These are phyloP conservation scores for Drosophila busckii DNA, from an alignment of 1,140 invertebrate genomes.

Conservation along the genomic window DNA sequence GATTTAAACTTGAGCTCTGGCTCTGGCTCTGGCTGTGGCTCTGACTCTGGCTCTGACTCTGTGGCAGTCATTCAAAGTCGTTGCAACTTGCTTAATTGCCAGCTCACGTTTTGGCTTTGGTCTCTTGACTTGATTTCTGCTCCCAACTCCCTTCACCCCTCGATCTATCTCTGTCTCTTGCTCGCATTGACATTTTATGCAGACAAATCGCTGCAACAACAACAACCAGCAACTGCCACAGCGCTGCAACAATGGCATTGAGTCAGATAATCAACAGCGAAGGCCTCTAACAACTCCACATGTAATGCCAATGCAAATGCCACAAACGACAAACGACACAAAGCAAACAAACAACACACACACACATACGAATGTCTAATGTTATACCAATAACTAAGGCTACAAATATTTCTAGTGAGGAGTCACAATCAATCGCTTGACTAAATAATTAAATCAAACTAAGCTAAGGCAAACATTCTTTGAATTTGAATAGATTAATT, in stretches of 20 bases:
- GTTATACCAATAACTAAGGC: constrained; percentile 13
- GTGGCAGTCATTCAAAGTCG: no score
- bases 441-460: no score
- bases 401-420: no score
- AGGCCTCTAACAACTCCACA: constrained; percentile 59
- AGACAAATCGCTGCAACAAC: constrained; percentile 62
- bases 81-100: constrained; percentile 67
- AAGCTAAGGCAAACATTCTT: no score
- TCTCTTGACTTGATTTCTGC: constrained; percentile 54
- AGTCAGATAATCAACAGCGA: constrained; percentile 60
- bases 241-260: constrained; percentile 61
- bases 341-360: constrained; percentile 24
- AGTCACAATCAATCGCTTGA: no score
- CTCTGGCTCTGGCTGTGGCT: constrained; percentile 7
- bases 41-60: constrained; percentile 13
- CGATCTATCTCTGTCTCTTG: constrained; percentile 10
- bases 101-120: constrained; percentile 65
- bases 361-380: constrained; percentile 3
- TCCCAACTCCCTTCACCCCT: background rate
- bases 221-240: constrained; percentile 18
- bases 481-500: no score
- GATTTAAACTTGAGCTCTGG: no score
- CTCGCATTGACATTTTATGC: constrained; percentile 48
- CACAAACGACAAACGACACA: constrained; percentile 50
- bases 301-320: constrained; percentile 68